Evolutionary conservation across 2,797 vertebrate species (phyloP).

Genomic region (Danio jaintianensis): DNA sequence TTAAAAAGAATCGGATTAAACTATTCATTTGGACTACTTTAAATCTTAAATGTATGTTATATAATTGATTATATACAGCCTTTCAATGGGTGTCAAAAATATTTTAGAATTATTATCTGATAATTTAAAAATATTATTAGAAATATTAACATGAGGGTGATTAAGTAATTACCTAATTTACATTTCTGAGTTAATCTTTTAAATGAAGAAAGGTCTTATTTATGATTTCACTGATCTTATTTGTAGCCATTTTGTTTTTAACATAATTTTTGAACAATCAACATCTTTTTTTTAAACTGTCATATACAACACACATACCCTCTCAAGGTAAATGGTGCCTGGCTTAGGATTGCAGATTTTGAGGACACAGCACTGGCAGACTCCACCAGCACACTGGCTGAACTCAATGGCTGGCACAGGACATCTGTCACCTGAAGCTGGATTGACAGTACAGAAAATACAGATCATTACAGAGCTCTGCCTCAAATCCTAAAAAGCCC

Average conservation of each 20-base stretch:
- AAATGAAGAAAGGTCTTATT: too few relatives aligned
- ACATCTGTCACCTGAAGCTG: conserved; percentile 93
- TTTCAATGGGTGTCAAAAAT: not conserved
- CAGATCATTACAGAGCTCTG: not conserved
- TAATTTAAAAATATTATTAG: too few relatives aligned
- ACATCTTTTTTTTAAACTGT: not conserved
- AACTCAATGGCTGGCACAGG: conserved; percentile 88
- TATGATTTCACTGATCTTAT: not conserved
- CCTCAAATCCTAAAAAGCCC: too few relatives aligned
- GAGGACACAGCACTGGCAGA: conserved; percentile 85
- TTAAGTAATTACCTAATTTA: too few relatives aligned
- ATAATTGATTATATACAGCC: too few relatives aligned
- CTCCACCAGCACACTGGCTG: conserved; percentile 87
- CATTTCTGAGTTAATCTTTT: too few relatives aligned
- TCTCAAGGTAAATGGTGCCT: conserved; percentile 82
- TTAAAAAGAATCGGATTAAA: not conserved
- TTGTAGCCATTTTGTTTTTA: not conserved
- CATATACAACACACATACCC: conserved; percentile 77
- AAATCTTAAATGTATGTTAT: too few relatives aligned
- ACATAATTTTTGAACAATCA: not conserved
- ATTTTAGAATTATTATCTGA: too few relatives aligned
- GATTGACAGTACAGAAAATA: conserved; percentile 45
- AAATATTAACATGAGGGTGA: too few relatives aligned
- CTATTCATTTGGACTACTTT: not conserved
- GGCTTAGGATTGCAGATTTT: conserved; percentile 86